Base-by-base conservation (phyloP, 2,113 vertebrate genomes). In the Pithys albifrons region DNA sequence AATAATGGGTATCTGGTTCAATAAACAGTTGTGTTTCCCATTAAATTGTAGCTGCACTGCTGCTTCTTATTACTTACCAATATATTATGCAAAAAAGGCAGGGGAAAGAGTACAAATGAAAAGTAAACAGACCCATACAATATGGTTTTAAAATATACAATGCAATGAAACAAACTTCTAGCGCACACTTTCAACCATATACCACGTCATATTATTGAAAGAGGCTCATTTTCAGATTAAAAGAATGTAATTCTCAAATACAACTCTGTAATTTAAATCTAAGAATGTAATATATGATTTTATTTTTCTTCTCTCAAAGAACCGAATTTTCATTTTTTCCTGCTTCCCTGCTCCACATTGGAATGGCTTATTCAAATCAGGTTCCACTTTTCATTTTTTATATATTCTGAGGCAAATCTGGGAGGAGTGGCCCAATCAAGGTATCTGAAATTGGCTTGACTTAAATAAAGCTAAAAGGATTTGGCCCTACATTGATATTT, bases 1-100 rank as follows among this genome's bases (percentile, higher is more conserved):
- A 96, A 95, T 97, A 96, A 97, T 97, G 86, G 95, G 70, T 93
- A 96, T 91, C 93, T 91, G 93, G 96, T 97, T 97, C 96, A 96
- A 97, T 95, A 96, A 96, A 95, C 96, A 97, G 73, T 96, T 92
- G 76, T 86, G 65, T 93, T 96, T 96, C 85, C 78, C 91, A 93
- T 94, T 93, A 91, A 88, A 83, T 28, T 93, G 51, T 90, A 95
- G 92, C 85, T 84, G 57, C 43, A n/a, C 79, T 54, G 62, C 57
- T 95, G 86, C 66, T 93, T 87, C 90, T 86, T 96, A 86, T 90
- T 95, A 84, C 76, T 91, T 94, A 85, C 77, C 85, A 91, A 93
- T 96, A 78, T 93, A 94, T 92, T 95, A 96, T 95, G 93, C 85
- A 94, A 89, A 97, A 92, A 80, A 95, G 79, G 52, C 71, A 77